Evolutionary conservation across 2,113 vertebrate genomes (phyloP), one percentile per base, ranked within the genome.

Genomic region (Emydura subglobosa): DNA sequence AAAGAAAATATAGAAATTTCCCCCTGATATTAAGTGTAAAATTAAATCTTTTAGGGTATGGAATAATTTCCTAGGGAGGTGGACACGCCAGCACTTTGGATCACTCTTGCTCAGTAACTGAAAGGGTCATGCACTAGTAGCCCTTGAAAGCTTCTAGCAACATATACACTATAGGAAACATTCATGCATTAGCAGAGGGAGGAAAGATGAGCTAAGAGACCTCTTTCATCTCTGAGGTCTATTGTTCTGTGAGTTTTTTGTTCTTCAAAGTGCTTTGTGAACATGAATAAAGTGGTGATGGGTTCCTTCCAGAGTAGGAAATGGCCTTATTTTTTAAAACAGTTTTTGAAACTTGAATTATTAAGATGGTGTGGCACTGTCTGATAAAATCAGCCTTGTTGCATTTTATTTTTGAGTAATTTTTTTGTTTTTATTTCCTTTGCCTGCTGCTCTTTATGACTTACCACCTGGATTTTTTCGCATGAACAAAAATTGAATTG

Each of bases 321-420:
- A 72, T 22, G 13, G 57, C 13, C 16, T 29, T 55, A 10, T 79
- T 92, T 86, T 83, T 92, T 84, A 47, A 84, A 89, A 89, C 3
- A 0, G 3, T 49, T 89, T 10, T 72, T 86, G 31, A 89, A 78
- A 85, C 24, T 88, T 65, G 39, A 91, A 31, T n/a, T 83, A 4
- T 50, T 80, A 61, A 61, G 74, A 82, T 44, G 47, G 9, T 90
- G 54, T 82, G 47, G 51, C 82, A 68, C 31, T 68, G 42, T n/a
- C 7, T 91, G 82, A 91, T 95, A 93, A 95, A 91, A 34, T 11
- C 39, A 86, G 9, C 74, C 61, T 76, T 86, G n/a, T 87, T 92
- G 85, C 14, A 29, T 57, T 82, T 78, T 44, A 88, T 65, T 83
- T 22, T 27, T 78, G 49, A 82, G 8, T 83, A 39, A 65, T 85